Evolutionary conservation across 2,888 invertebrate genomes (phyloP).

Genomic region (Onchidella celtica): DNA sequence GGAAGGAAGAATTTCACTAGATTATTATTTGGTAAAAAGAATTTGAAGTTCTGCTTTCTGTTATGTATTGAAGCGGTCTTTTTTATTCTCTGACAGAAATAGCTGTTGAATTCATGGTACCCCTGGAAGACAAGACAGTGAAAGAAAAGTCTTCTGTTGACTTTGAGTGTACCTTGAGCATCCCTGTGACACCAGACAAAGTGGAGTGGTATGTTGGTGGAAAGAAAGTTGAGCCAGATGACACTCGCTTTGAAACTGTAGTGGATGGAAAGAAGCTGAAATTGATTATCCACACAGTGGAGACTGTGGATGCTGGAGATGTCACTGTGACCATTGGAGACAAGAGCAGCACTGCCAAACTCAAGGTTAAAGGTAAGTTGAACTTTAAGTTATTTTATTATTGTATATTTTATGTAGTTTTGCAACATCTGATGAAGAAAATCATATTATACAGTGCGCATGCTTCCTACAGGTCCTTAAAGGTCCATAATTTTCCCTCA

Average conservation of each 20-base stretch:
- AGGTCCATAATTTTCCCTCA: no score
- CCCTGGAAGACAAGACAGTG: conserved; percentile 57
- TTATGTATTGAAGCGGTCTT: no score
- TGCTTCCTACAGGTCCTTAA: no score
- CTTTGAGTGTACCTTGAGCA: conserved; percentile 95
- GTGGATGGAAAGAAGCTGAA: conserved; percentile 59
- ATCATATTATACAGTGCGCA: no score
- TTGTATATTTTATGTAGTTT: no score
- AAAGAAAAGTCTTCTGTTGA: conserved; percentile 82
- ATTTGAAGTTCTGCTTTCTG: no score
- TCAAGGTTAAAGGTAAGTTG: conserved; percentile 51
- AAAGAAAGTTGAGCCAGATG: conserved; percentile 91
- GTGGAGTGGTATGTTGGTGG: conserved; percentile 93
- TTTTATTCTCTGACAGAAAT: conserved; percentile 51
- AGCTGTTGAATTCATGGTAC: conserved; percentile 56
- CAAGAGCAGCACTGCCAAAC: conserved; percentile 52
- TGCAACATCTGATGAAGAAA: no score
- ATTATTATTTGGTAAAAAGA: no score
- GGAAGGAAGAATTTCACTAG: no score
- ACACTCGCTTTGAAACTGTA: conserved; percentile 84
- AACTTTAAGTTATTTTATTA: no score
- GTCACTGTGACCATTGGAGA: conserved; percentile 60
- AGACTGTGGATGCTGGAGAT: conserved; percentile 57
- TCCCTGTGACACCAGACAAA: conserved; percentile 94
- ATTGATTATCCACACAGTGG: conserved; percentile 59